phyloP scores from a whole-genome alignment of 2,113 vertebrate genomes.

The Ameiurus melas region DNA sequence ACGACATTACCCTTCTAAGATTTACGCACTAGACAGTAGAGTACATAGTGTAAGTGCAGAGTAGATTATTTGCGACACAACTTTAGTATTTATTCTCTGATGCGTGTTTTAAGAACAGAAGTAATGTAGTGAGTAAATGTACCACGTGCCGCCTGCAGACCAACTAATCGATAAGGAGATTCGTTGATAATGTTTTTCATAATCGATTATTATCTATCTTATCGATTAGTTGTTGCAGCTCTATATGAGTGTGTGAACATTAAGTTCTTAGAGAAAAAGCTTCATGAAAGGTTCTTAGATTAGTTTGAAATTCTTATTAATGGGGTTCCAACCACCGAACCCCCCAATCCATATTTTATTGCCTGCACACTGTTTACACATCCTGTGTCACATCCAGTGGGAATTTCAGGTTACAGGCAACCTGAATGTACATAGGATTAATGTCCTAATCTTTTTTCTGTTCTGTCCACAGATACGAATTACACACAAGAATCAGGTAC shows the following conservation, averaged over 20 bases:
- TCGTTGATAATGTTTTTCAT: too few relatives aligned
- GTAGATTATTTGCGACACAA: too few relatives aligned
- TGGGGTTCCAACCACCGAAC: not conserved
- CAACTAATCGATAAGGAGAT: too few relatives aligned
- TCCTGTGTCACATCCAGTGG: not conserved
- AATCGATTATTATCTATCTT: too few relatives aligned
- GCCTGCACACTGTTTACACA: not conserved
- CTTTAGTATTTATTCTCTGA: too few relatives aligned
- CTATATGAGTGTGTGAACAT: not conserved
- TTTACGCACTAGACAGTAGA: too few relatives aligned
- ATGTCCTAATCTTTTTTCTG: constrained; percentile 32
- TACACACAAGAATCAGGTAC: constrained; percentile 95
- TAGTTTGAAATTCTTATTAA: not conserved
- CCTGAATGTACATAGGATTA: not conserved
- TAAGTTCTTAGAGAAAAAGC: not conserved
- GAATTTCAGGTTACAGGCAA: not conserved
- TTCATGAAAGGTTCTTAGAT: not conserved
- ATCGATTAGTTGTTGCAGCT: too few relatives aligned
- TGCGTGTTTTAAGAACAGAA: too few relatives aligned
- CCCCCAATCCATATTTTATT: not conserved
- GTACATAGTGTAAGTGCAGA: too few relatives aligned
- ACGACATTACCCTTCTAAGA: too few relatives aligned
- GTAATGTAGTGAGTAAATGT: too few relatives aligned
- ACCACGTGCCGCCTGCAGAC: too few relatives aligned
- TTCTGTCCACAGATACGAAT: constrained; percentile 81